A percentile compares a stretch with the other conserved stretches of the same genome.
phyloP scores from a whole-genome alignment of 1,140 invertebrate species.

The Hetaerina americana region DNA sequence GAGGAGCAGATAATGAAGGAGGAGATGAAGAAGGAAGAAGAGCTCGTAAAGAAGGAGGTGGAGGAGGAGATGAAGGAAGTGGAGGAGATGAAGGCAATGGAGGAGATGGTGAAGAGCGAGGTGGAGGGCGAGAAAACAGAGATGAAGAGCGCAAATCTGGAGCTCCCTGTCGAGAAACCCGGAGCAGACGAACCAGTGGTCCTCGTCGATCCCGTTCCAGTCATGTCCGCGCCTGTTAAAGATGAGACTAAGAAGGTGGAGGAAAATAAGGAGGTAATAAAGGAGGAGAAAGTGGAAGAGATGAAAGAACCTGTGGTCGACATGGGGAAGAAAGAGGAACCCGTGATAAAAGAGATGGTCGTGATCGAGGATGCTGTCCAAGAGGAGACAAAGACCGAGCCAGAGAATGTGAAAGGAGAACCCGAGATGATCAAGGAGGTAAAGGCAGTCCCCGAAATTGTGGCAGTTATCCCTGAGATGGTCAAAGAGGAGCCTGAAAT shows the following conservation, averaged over 20 bases:
- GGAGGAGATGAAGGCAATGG: background rate
- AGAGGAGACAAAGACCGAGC: too few relatives aligned
- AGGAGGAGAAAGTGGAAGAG: background rate
- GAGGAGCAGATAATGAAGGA: background rate
- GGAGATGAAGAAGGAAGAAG: background rate
- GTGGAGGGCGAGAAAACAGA: background rate
- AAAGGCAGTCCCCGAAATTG: too few relatives aligned
- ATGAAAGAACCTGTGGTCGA: background rate
- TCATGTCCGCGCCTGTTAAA: too few relatives aligned
- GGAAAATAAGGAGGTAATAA: background rate
- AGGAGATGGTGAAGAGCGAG: background rate
- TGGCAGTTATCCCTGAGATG: too few relatives aligned
- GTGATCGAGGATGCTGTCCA: too few relatives aligned
- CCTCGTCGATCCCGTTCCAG: too few relatives aligned
- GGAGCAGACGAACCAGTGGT: too few relatives aligned
- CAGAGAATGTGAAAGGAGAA: too few relatives aligned
- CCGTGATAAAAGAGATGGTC: background rate
- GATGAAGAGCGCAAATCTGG: background rate
- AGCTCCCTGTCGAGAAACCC: too few relatives aligned
- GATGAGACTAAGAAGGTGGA: background rate
- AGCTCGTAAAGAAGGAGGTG: background rate
- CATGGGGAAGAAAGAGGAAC: background rate
- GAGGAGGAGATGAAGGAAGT: background rate
- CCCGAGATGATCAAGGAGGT: background rate
- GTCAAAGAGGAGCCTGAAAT: background rate